phyloP scores from a whole-genome alignment of 2,888 invertebrate species.

The Lasiommata megera region DNA sequence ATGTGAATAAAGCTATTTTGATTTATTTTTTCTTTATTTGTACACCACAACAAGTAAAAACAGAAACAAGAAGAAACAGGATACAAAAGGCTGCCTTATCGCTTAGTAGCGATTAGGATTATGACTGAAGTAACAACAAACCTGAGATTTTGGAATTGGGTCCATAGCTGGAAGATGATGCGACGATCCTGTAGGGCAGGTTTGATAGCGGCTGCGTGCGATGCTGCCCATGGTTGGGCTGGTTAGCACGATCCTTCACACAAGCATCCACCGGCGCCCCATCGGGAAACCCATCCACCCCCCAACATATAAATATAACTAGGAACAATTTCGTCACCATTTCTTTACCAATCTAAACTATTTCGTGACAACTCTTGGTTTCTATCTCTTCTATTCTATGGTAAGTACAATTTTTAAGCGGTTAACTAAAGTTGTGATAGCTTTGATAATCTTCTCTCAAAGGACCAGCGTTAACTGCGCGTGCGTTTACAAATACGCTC shows the following conservation, averaged over 20 bases:
- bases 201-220: slow-evolving; percentile 83
- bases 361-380: background rate
- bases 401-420: background rate
- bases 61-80: no score
- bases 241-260: slow-evolving; percentile 87
- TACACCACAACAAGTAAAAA: no score
- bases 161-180: slow-evolving; percentile 83
- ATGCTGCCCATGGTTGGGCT: slow-evolving; percentile 89
- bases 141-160: slow-evolving; percentile 87
- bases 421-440: background rate
- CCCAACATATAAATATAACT: slow-evolving; percentile 52
- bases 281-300: slow-evolving; percentile 85
- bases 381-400: background rate
- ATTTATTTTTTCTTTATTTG: no score
- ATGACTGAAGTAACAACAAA: no score
- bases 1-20: no score
- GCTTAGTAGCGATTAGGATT: no score
- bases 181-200: slow-evolving; percentile 85
- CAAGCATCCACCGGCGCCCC: slow-evolving; percentile 91
- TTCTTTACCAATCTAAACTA: slow-evolving; percentile 10
- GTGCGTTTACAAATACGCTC: slow-evolving; percentile 50
- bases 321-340: slow-evolving; percentile 57
- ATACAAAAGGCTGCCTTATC: no score
- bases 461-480: slow-evolving; percentile 59
- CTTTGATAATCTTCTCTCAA: slow-evolving; percentile 32